A percentile compares a stretch with the other conserved stretches of the same genome.
Evolutionary conservation across 2,797 vertebrate genomes (phyloP).

Genomic region (Anableps anableps): DNA sequence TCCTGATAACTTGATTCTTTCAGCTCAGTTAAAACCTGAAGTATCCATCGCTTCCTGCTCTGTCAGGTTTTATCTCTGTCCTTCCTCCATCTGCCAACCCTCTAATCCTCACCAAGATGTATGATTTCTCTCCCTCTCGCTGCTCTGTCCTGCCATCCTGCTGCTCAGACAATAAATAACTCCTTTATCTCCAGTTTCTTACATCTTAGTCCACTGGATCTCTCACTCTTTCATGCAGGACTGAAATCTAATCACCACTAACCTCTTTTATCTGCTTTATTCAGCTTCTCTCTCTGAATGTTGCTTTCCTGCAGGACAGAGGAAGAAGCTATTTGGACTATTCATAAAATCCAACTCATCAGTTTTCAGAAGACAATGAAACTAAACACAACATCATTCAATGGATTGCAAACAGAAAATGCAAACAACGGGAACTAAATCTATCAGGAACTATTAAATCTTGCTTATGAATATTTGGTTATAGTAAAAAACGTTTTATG

Average conservation of each 20-base stretch:
- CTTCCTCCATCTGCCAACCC: constrained; percentile 10
- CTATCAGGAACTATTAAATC: too few relatives aligned
- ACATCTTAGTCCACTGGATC: neutral
- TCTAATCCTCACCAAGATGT: constrained; percentile 50
- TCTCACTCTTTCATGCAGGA: neutral
- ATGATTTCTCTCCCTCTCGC: too few relatives aligned
- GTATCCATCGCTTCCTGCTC: neutral
- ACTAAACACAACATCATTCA: neutral
- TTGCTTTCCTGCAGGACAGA: neutral
- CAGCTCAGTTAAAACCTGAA: neutral
- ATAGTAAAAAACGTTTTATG: too few relatives aligned
- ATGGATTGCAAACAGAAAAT: neutral
- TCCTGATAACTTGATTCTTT: constrained; percentile 11
- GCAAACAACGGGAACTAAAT: too few relatives aligned
- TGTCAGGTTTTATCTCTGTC: neutral
- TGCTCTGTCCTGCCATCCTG: too few relatives aligned
- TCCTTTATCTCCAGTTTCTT: constrained; percentile 6
- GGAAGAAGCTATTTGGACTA: neutral
- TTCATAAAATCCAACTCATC: neutral
- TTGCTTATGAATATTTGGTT: too few relatives aligned
- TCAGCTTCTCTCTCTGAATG: neutral
- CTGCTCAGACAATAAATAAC: constrained; percentile 10
- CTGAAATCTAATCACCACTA: neutral
- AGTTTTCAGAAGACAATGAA: neutral
- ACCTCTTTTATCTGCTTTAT: neutral